A percentile compares a stretch with the other conserved stretches of the same genome.
phyloP scores from a whole-genome alignment of 2,113 vertebrate genomes.

The Thermophis baileyi region DNA sequence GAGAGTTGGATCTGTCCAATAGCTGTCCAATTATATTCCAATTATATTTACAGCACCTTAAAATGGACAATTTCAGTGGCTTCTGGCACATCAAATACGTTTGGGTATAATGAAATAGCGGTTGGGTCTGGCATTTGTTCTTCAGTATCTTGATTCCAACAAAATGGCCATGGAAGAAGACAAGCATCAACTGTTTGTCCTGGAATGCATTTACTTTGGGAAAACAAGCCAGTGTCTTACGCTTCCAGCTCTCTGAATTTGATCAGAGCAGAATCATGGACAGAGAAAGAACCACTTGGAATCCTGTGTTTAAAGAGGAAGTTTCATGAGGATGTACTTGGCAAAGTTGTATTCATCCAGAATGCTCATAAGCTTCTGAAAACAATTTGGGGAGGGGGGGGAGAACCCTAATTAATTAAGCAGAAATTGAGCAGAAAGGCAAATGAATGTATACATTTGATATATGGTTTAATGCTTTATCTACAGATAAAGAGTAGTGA shows the following conservation, averaged over 20 bases:
- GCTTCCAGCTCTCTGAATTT: not conserved
- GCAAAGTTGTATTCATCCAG: not conserved
- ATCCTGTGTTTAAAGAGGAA: not conserved
- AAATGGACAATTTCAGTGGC: not conserved
- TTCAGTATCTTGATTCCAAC: not conserved
- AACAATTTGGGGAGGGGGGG: not conserved
- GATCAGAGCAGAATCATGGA: not conserved
- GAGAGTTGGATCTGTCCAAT: not conserved
- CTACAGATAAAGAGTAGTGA: not conserved
- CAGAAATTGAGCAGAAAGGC: not conserved
- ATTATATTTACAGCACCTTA: not conserved
- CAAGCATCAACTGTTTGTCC: not conserved
- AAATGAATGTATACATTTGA: not conserved
- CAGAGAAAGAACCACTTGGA: not conserved
- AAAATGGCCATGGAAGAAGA: not conserved
- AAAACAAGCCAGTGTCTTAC: not conserved
- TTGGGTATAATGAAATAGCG: not conserved
- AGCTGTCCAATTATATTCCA: not conserved
- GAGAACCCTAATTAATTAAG: not conserved
- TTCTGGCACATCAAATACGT: not conserved
- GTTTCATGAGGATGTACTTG: not conserved
- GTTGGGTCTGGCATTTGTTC: not conserved
- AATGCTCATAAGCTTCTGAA: not conserved
- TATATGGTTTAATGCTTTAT: not conserved
- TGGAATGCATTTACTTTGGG: not conserved